Base-by-base conservation (phyloP, 1,140 invertebrate species). In the Sinonovacula constricta region DNA sequence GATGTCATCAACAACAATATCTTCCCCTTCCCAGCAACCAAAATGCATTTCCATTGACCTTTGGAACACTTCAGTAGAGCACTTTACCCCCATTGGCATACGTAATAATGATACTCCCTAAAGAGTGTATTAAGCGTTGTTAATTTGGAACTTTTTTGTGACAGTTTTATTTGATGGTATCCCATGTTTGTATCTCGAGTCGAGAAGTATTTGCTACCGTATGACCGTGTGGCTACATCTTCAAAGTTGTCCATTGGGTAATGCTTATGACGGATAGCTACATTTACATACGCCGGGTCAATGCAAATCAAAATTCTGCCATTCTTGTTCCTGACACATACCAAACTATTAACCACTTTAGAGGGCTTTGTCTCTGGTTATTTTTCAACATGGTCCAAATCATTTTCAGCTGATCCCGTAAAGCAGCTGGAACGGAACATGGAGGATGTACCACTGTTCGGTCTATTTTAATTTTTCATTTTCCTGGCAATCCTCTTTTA, bases 261-360 rank as follows among this genome's bases (percentile, higher is more conserved):
- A 39, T 77, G 78, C 59, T 79, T 65, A 24, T 90, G 70, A 79
- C 88, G 89, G 15, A 93, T 90, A 45, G 80, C 85, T 71, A 85
- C 87, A 85, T 93, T 93, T 62, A 93, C 83, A 62, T 92, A 87
- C 39, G 78, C 84, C 4, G 92, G 92, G 84, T 93, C 92, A 24
- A 93, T 70, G 82, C 92, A 93, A 34, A 93, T 85, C 62, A 92
- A 79, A 22, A 92, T 66, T 49, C 86, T 72, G 26, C 87, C 88
- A 67, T 82, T 65, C 34, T 33, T 70, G 24, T 82, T 82, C 33
- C 59, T 5, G 2, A 67, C 49, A 22, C 79, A 33, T 12, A 75
- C 63, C 15, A 79, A 59, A 15, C 70, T 56, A 53, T 70, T 74
- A 1, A 82, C 81, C 77, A 62, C 67, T 28, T 81, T 76, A 24